Conservation (phyloP, 1,140 invertebrate genomes). For the Apis florea region DNA sequence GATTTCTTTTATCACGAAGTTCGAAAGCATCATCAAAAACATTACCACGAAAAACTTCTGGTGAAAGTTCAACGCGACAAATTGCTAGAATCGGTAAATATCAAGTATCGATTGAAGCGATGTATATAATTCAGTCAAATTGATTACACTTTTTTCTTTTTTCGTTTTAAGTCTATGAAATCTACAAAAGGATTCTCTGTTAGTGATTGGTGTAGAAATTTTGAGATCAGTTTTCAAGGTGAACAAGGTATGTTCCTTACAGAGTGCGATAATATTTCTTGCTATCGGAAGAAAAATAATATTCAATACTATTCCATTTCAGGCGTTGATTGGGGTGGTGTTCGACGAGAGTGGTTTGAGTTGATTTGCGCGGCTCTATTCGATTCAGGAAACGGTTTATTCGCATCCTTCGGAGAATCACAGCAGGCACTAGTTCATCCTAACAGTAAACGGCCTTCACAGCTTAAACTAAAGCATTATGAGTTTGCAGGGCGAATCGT, state of each 20-base stretch:
- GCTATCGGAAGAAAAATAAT: neutral
- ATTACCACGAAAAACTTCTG: conserved; percentile 91
- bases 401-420: conserved; percentile 92
- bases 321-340: conserved; percentile 96
- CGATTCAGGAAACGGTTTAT: conserved; percentile 90
- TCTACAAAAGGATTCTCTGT: conserved; percentile 90
- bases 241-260: conserved; percentile 87
- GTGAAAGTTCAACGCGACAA: conserved; percentile 91
- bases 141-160: neutral
- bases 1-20: conserved; percentile 97
- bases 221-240: conserved; percentile 94
- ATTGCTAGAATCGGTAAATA: conserved; percentile 87
- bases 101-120: neutral
- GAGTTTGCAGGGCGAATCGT: conserved; percentile 97
- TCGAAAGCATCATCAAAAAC: conserved; percentile 90
- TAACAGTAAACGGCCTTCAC: conserved; percentile 87
- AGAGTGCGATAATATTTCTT: neutral
- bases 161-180: conserved; percentile 85
- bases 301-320: conserved; percentile 53
- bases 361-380: conserved; percentile 92
- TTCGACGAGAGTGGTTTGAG: conserved; percentile 96
- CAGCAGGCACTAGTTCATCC: conserved; percentile 94
- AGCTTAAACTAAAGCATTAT: conserved; percentile 93
- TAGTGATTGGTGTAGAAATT: conserved; percentile 95
- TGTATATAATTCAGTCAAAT: neutral